A percentile compares a stretch with the other conserved stretches of the same genome.
These are phyloP conservation scores for Pyrrhosoma nymphula DNA, from an alignment of 2,888 invertebrate species.

Conservation along the genomic window DNA sequence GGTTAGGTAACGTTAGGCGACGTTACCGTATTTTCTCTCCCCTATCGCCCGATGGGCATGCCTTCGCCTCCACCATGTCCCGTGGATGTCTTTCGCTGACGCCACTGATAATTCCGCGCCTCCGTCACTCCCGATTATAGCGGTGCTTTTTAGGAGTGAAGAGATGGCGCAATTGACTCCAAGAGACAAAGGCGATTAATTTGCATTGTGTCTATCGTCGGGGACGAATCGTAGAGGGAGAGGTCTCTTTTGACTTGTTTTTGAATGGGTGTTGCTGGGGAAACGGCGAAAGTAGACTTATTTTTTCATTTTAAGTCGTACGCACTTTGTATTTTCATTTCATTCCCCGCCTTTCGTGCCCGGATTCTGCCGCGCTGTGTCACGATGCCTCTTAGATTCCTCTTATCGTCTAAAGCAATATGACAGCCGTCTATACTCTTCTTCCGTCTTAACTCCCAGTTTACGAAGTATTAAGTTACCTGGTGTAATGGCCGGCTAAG, in stretches of 20 bases:
- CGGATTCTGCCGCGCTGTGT: too few relatives aligned
- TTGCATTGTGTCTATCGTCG: background rate
- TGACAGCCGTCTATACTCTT: too few relatives aligned
- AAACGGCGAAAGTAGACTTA: background rate
- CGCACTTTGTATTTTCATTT: background rate
- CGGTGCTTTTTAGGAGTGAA: background rate
- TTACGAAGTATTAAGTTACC: too few relatives aligned
- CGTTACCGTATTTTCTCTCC: background rate
- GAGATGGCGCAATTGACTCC: background rate
- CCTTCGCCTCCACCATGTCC: background rate
- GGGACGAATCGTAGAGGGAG: background rate
- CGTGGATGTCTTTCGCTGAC: background rate
- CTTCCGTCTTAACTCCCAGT: too few relatives aligned
- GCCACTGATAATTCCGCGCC: background rate
- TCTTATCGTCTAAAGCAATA: too few relatives aligned
- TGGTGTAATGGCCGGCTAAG: too few relatives aligned
- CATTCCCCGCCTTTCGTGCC: too few relatives aligned
- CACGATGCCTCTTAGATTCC: too few relatives aligned
- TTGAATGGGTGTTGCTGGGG: background rate
- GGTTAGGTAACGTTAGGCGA: background rate
- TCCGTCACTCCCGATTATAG: background rate
- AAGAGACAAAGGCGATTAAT: constrained; percentile 8
- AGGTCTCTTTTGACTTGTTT: too few relatives aligned
- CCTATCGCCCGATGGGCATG: too few relatives aligned
- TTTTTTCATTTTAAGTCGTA: background rate